phyloP scores from a whole-genome alignment of 2,888 invertebrate genomes.

The Rhagonycha fulva region DNA sequence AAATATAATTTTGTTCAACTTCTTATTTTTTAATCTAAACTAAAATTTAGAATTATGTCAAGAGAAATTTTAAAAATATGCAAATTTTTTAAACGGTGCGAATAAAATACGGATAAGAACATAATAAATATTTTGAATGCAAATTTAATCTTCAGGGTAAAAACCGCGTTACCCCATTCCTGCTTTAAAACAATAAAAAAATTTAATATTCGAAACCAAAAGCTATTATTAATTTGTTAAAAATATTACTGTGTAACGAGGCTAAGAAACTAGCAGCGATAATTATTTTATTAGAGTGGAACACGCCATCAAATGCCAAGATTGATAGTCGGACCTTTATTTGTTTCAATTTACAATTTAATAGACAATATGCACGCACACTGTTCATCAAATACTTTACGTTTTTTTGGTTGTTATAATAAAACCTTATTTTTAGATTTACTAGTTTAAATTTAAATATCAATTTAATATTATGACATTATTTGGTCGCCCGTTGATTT shows the following conservation, averaged over 20 bases:
- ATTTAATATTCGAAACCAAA: background rate
- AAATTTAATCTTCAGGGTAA: background rate
- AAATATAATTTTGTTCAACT: background rate
- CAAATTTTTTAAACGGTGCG: background rate
- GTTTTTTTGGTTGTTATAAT: background rate
- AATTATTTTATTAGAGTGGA: slow-evolving; percentile 5
- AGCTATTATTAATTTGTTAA: background rate
- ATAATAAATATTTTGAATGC: background rate
- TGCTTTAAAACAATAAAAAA: background rate
- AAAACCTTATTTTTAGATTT: background rate
- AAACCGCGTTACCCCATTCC: background rate
- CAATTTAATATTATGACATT: background rate
- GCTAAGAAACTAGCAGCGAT: slow-evolving; percentile 4
- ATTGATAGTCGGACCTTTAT: background rate
- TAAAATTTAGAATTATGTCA: background rate
- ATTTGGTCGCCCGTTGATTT: background rate
- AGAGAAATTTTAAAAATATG: background rate
- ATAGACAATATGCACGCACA: slow-evolving; percentile 4
- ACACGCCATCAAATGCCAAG: slow-evolving; percentile 9
- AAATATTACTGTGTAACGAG: slow-evolving; percentile 38
- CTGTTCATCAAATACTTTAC: slow-evolving; percentile 7
- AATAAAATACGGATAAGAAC: background rate
- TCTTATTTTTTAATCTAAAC: background rate
- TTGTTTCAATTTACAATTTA: background rate
- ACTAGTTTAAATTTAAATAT: background rate